Evolutionary conservation across 1,140 invertebrate genomes (phyloP), one percentile per base, ranked within the genome.

Genomic region (Temnothorax nylanderi): DNA sequence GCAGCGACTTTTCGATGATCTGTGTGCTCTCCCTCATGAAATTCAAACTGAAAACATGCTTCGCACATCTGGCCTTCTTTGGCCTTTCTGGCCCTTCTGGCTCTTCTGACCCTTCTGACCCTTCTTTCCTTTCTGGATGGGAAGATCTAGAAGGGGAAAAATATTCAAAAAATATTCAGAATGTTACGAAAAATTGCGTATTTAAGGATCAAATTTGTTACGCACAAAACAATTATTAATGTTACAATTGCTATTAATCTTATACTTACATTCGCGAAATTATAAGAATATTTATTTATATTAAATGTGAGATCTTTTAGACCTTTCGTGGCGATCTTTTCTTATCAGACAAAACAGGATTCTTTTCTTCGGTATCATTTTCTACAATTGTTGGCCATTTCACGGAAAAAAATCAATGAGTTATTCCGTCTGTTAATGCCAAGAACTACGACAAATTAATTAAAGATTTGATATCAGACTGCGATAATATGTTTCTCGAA

Each of bases 401-500:
- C 11, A 37, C 7, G 6, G 16, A 51, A 65, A 80, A 80, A 69
- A 37, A 37, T 80, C 49, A 32, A 54, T 10, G 5, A 37, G 47
- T 67, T 37, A 44, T 13, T 18, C 1, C 0, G 3, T 2, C 18
- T 13, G 13, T 11, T 60, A 65, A 44, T 65, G 10, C 26, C 16
- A 54, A 54, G 16, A 54, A n/a, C 18, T 47, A 58, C 8, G 7
- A 60, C 16, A 51, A 51, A 49, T 72, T 67, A 89, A 87, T 85
- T n/a, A 71, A 26, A 71, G 76, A 84, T 65, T 56, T 26, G 21
- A 47, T 37, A 8, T 26, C 11, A 54, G 44, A 88, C 64, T 26
- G 8, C 37, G 21, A 41, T 69, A 56, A 76, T 88, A 58, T 72
- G 32, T 80, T 87, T 88, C 78, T 54, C 62, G 26, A 60, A 71